Conservation (phyloP, 2,888 invertebrate species). For the Eudasyphora cyanicolor region DNA sequence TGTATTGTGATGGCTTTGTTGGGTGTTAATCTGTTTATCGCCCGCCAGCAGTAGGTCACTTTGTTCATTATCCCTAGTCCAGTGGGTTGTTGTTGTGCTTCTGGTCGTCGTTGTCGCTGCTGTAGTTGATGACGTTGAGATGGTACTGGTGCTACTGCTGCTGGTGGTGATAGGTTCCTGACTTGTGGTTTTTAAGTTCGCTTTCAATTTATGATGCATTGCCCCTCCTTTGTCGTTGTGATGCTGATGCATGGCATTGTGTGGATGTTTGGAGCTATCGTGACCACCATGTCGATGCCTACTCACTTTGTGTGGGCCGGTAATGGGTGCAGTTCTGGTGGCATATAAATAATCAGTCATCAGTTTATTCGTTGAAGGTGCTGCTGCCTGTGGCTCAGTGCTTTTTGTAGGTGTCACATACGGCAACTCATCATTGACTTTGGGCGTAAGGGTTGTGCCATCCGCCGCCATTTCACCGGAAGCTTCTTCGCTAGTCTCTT, state of each 20-base stretch:
- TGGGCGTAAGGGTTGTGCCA: not conserved
- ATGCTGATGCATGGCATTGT: constrained; percentile 7
- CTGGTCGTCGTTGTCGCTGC: constrained; percentile 11
- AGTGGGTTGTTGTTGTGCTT: constrained; percentile 34
- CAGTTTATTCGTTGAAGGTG: constrained; percentile 25
- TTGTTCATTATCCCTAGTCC: not conserved
- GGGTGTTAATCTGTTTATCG: constrained; percentile 32
- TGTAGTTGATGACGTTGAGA: constrained; percentile 37
- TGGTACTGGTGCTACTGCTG: constrained; percentile 44
- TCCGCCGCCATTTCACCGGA: not conserved
- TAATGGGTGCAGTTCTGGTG: constrained; percentile 39
- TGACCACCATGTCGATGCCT: constrained; percentile 13
- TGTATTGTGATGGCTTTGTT: constrained; percentile 25
- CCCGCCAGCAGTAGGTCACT: not conserved
- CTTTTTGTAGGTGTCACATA: constrained; percentile 22
- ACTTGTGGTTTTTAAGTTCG: too few relatives aligned
- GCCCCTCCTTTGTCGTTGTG: not conserved
- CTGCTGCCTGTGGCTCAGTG: not conserved
- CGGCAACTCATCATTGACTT: not conserved
- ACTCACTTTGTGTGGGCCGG: constrained; percentile 37
- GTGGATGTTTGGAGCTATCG: not conserved
- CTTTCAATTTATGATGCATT: constrained; percentile 48
- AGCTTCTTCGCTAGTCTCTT: too few relatives aligned
- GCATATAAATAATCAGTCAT: constrained; percentile 54
- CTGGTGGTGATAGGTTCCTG: constrained; percentile 67